Evolutionary conservation across 2,797 vertebrate species (phyloP), one percentile per base, ranked within the genome.

Genomic region (Pseudochirops corinnae): DNA sequence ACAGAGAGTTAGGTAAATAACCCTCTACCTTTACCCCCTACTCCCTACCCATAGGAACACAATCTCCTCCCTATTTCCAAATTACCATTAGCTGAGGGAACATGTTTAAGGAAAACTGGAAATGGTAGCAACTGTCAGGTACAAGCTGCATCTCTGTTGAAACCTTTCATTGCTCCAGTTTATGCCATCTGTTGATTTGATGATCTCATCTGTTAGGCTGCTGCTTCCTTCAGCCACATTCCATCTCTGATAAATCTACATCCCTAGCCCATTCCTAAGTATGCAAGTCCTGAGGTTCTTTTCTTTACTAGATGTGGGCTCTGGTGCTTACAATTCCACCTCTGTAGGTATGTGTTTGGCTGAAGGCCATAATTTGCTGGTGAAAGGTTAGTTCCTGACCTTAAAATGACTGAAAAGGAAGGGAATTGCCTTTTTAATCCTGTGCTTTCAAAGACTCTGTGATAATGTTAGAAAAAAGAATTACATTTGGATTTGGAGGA

Each of bases 271-370:
- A 56, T 52, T 87, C 90, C 90, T 29, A 9, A 53, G 18, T 6
- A 0, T 0, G 0, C 33, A 0, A 0, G 0, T 2, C 12, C 60
- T 62, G 91, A 21, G 6, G 3, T n/a, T 1, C 33, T n/a, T n/a
- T n/a, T 62, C 33, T n/a, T 67, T n/a, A 82, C 18, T 82, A 46
- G 21, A 46, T 26, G 6, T 82, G n/a, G n/a, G 39, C 74, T 46
- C n/a, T 82, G 74, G n/a, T 46, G 39, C 39, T 82, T 46, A 46
- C 74, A 82, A 24, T 82, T 26, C 39, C 39, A 24, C 18, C 21
- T 87, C 39, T 11, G 39, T 87, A 26, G 39, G 26, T 1, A 3
- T 58, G 26, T 58, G 26, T 57, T 57, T 57, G 18, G 74, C 74
- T 26, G 67, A 74, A 0, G 67, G 18, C 39, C n/a, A 39, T 24